Evolutionary conservation across 2,113 vertebrate species (phyloP), one percentile per base, ranked within the genome.

Genomic region (Rhabdomys dilectus): DNA sequence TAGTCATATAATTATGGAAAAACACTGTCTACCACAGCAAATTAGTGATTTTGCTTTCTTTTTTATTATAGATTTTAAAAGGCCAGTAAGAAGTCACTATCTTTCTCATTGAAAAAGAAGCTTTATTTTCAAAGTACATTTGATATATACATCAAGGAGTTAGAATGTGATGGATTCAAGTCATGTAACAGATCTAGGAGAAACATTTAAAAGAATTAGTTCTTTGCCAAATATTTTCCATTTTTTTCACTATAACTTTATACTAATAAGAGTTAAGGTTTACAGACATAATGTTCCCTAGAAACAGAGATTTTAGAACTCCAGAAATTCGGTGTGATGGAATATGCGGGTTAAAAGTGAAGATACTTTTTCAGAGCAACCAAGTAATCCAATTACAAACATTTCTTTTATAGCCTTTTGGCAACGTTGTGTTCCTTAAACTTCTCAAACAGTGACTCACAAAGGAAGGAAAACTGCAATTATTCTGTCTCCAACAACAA

Each of bases 171-270:
- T 81, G 82, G 26, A 85, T 70, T 1, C 24, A 90, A 88, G 22
- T 0, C 13, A 93, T 82, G 15, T 29, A 95, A 85, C 56, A 85
- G 7, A 82, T 10, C 21, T 89, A 80, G 13, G 7, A 45, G 7
- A 93, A 64, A 93, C 21, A 45, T 36, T 0, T 76, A 76, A 89
- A 91, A 80, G n/a, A 89, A 75, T 24, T 70, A 9, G 29, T 1
- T 68, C 5, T 62, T 81, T 62, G 24, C 29, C 60, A 93, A 56
- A 51, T 34, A 7, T 84, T 80, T 73, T 42, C 17, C 75, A 3
- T 22, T 73, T 88, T n/a, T 48, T 88, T 96, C 75, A 56, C n/a
- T 77, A 45, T 68, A 76, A 91, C 34, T 95, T n/a, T 88, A 70
- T 66, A n/a, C 56, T 72, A 72, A 72, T n/a, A 39, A 86, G 13